Evolutionary conservation across 2,888 invertebrate species (phyloP).

Genomic region (Helicoverpa assulta): DNA sequence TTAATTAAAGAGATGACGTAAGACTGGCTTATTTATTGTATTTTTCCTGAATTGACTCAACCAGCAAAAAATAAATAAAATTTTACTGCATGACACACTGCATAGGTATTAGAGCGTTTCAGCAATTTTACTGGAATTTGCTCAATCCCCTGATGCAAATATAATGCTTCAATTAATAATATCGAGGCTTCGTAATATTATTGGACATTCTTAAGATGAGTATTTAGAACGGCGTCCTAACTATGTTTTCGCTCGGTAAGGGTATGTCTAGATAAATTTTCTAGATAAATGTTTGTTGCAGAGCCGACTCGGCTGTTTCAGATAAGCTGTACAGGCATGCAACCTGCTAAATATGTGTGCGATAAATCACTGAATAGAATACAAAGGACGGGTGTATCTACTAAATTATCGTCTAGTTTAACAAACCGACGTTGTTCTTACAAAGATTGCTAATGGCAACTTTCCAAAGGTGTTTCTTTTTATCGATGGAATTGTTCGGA

Average conservation of each 20-base stretch:
- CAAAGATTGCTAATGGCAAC: constrained; percentile 39
- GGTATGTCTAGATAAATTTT: constrained; percentile 75
- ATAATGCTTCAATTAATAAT: constrained; percentile 52
- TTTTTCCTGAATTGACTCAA: constrained; percentile 7
- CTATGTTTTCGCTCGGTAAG: constrained; percentile 60
- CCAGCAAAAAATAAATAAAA: background rate
- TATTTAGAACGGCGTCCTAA: constrained; percentile 54
- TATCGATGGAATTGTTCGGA: constrained; percentile 35
- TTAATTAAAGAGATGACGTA: constrained; percentile 1
- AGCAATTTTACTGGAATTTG: constrained; percentile 35
- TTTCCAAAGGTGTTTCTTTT: constrained; percentile 44
- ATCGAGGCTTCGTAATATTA: constrained; percentile 51
- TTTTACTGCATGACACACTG: constrained; percentile 3
- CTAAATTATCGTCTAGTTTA: constrained; percentile 57
- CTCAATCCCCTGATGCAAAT: constrained; percentile 32
- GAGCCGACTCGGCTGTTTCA: constrained; percentile 64
- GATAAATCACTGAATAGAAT: constrained; percentile 74
- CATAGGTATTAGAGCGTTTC: background rate
- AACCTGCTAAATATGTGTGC: constrained; percentile 73
- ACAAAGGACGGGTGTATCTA: constrained; percentile 61
- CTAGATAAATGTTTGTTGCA: constrained; percentile 73
- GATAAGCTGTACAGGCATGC: constrained; percentile 75
- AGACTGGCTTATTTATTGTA: background rate
- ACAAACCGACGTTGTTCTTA: constrained; percentile 51
- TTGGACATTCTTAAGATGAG: constrained; percentile 61